Conservation (phyloP, 2,797 vertebrate species). For the Nyctalus aviator region DNA sequence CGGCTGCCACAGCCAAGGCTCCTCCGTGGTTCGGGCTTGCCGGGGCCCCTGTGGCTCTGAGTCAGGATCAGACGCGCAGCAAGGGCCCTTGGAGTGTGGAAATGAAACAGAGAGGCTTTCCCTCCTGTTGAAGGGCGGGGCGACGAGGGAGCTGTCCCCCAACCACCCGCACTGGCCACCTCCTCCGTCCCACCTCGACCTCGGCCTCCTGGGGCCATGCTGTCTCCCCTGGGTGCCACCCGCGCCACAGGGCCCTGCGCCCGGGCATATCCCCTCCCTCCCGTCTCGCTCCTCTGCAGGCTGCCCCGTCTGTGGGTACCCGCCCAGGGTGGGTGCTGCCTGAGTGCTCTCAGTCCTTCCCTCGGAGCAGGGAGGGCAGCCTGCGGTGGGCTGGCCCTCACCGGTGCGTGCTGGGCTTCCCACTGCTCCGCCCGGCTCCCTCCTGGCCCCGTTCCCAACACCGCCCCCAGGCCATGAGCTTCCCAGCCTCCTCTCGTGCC, state of each 20-base stretch:
- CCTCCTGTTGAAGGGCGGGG: background rate
- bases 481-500: background rate
- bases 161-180: background rate
- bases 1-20: slow-evolving; percentile 69
- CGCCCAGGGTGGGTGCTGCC: background rate
- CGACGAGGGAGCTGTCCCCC: background rate
- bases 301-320: background rate
- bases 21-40: background rate
- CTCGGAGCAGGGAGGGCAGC: background rate
- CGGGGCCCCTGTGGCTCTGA: slow-evolving; percentile 64
- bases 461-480: background rate
- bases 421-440: background rate
- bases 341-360: background rate
- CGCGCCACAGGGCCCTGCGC: fast-evolving
- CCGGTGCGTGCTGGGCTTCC: background rate
- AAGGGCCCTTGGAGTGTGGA: slow-evolving; percentile 16
- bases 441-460: background rate
- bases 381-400: background rate
- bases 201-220: fast-evolving
- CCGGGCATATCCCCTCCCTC: background rate
- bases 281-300: background rate
- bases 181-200: background rate
- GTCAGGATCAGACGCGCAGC: slow-evolving; percentile 49
- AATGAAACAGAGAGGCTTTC: slow-evolving; percentile 67
- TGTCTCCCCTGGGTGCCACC: too few relatives aligned